Conservation (phyloP, 2,113 vertebrate species). For the Perca flavescens region DNA sequence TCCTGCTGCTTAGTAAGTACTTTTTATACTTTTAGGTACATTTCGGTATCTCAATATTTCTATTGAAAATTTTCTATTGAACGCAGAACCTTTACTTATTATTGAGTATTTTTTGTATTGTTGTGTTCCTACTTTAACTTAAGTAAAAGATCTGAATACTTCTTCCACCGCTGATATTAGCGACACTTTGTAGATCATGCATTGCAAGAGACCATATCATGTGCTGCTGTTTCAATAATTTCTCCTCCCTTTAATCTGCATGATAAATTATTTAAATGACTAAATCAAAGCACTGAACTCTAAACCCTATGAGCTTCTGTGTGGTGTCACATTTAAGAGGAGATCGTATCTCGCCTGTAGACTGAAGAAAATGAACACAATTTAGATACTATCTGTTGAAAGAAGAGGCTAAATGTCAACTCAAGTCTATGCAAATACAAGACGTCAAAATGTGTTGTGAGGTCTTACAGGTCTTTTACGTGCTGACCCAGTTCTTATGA, state of each 20-base stretch:
- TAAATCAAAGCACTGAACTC: conserved; percentile 38
- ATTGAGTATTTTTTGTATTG: too few relatives aligned
- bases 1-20: neutral
- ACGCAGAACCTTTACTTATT: neutral
- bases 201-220: neutral
- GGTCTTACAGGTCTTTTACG: neutral
- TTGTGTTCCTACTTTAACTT: neutral
- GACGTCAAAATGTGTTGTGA: neutral
- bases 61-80: too few relatives aligned
- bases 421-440: neutral
- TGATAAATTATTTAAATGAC: conserved; percentile 28
- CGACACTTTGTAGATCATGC: neutral
- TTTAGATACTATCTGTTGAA: conserved; percentile 5
- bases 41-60: neutral
- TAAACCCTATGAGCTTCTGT: conserved; percentile 14
- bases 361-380: neutral
- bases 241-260: conserved; percentile 1
- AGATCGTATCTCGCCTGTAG: conserved; percentile 2
- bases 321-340: conserved; percentile 5
- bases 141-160: neutral
- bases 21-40: neutral
- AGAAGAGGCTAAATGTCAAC: conserved; percentile 19
- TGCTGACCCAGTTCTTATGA: neutral
- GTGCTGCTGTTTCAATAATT: conserved; percentile 4
- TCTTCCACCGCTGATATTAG: neutral